phyloP scores from a whole-genome alignment of 53 echinoderm and acorn worm species.

The Pentamera pediparva region DNA sequence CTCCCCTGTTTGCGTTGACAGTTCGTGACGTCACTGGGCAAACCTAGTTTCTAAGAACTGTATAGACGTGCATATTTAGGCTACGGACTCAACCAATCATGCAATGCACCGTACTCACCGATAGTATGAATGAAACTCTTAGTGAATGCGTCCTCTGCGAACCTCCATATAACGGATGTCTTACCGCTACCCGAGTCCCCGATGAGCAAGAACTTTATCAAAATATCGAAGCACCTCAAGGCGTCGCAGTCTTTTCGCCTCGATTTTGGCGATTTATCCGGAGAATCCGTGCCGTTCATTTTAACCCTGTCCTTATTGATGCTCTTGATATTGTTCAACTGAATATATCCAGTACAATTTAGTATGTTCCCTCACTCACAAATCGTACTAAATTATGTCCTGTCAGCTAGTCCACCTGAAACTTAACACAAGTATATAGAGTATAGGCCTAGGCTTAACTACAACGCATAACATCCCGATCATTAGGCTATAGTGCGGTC shows the following conservation, averaged over 20 bases:
- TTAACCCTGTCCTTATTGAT: background rate
- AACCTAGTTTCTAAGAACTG: no score
- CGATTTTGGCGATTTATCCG: background rate
- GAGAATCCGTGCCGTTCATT: background rate
- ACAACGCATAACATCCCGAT: no score
- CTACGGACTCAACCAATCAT: background rate
- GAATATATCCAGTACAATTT: background rate
- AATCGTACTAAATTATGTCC: no score
- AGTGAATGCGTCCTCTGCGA: constrained; percentile 76
- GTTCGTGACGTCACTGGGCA: no score
- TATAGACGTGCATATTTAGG: no score
- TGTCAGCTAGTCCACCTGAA: no score
- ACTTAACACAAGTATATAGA: no score
- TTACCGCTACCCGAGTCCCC: constrained; percentile 90
- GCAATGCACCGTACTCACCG: no score
- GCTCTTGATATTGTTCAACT: background rate
- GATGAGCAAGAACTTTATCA: constrained; percentile 74
- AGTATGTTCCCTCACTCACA: no score
- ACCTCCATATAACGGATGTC: constrained; percentile 79
- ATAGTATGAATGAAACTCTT: constrained; percentile 81
- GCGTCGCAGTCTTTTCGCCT: background rate
- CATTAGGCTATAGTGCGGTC: no score
- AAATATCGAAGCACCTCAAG: constrained; percentile 46
- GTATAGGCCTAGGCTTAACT: no score
- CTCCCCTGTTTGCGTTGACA: no score